Percentiles rank a stretch among this genome's conserved stretches.
These are phyloP conservation scores for Pogonomyrmex barbatus DNA, from an alignment of 1,140 invertebrate species.

Conservation along the genomic window DNA sequence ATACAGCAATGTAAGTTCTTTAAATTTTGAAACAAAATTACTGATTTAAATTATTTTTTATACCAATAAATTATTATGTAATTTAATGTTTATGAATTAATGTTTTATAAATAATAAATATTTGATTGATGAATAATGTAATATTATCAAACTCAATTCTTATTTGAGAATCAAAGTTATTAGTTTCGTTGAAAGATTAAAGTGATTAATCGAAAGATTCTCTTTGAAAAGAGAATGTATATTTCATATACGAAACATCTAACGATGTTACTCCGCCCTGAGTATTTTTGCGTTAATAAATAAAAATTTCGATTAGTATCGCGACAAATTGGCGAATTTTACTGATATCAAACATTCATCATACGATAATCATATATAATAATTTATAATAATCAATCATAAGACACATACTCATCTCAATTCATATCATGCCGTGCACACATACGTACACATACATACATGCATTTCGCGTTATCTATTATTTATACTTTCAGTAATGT, in stretches of 20 bases:
- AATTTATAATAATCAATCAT: slow-evolving; percentile 21
- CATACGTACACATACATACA: neutral
- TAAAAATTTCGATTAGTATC: slow-evolving; percentile 26
- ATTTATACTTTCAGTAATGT: slow-evolving; percentile 48
- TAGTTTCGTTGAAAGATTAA: neutral
- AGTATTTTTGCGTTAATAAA: slow-evolving; percentile 39
- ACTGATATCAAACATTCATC: neutral
- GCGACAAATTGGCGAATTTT: neutral
- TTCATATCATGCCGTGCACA: neutral
- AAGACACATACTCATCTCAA: neutral
- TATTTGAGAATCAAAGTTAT: neutral
- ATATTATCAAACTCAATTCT: neutral
- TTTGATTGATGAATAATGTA: neutral
- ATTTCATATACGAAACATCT: neutral
- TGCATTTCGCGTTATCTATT: slow-evolving; percentile 2
- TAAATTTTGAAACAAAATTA: neutral
- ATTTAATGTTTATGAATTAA: neutral
- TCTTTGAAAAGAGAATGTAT: neutral
- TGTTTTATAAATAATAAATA: neutral
- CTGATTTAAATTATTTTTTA: neutral
- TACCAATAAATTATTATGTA: neutral
- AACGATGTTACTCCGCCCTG: slow-evolving; percentile 17
- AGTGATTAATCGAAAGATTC: neutral
- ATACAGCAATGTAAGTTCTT: neutral
- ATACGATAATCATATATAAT: neutral